Base-by-base conservation (phyloP, 2,888 invertebrate species). In the Brachylomia viminalis region DNA sequence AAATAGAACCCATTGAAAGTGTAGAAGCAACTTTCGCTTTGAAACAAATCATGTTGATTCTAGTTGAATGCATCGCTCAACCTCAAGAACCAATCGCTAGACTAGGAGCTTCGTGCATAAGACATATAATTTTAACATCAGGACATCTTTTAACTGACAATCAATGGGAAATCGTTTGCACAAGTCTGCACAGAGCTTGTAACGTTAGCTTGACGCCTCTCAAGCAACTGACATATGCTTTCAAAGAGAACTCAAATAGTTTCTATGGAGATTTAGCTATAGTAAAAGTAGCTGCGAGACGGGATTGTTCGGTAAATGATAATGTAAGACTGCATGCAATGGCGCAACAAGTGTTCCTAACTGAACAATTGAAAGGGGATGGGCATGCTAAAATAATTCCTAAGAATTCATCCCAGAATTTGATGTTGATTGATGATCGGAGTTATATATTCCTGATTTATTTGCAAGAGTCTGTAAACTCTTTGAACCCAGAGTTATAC, bases 211-310 rank as follows among this genome's bases (percentile, higher is more conserved):
- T 99, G 72, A 98, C 98, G 84, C 98, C 99, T 54, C 93, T 99
- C 73, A 98, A 98, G 83, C 99, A 99, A 94, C 96, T 99, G 58
- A 98, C 98, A 76, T 97, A 98, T 90, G 99, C 99, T 56, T 99
- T 99, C 93, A 98, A 98, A 89, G 98, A 98, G 88, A 98, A 98
- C 91, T 99, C 99, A 0, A 98, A 99, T 89, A 99, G 99, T 91
- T 99, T 99, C 94, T 99, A 99, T 92, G 99, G 99, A 0, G 99
- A 99, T 93, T 96, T 98, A 85, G 98, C 98, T 17, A 98, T 98
- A 78, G 99, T 99, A 0, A 99, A 99, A 97, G 99, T 99, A 13
- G 99, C 99, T 2, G 99, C 99, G 0, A 97, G 99, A 66, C 97
- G 98, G 78, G 99, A 99, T 92, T 98, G 98, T 90, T 98, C 98